Evolutionary conservation across 2,888 invertebrate genomes (phyloP), one percentile per base, ranked within the genome.

Genomic region (Aspidiotus destructor): DNA sequence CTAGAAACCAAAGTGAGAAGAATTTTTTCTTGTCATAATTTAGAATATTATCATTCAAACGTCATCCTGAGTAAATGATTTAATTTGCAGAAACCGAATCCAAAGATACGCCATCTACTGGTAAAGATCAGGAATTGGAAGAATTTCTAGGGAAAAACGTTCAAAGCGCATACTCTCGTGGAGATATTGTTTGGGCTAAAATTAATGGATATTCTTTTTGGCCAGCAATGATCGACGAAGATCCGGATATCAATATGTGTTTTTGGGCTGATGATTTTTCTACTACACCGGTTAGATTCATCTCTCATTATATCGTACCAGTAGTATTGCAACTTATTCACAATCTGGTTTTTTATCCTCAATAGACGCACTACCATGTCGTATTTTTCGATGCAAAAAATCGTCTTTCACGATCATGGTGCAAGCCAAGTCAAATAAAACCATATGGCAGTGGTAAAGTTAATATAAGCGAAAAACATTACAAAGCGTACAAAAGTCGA

Each of bases 201-300:
- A 72, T 84, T 71, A 72, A 77, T 0, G 84, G 84, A 40, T 85
- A 80, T 78, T 86, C 86, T 1, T 86, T 85, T 85, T 87, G 86
- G 86, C 87, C 87, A 3, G 86, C 83, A 2, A 84, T 88, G 80
- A 82, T 87, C 0, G 86, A 86, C 71, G 84, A 85, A 74, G 83
- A 83, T 73, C 85, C 86, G 0, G 84, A 86, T 71, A 77, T 78
- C 0, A 82, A 83, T 71, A 80, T 80, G 70, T 85, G 79, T 75
- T 84, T 82, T 74, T 83, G 83, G 83, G 76, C 83, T 0, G 80
- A 82, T 71, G 80, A 80, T 2, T 80, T 17, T 10, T 57, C 57
- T n/a, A 16, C 5, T 57, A 48, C 3, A 48, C 48, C 10, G n/a
- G n/a, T 48, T 48, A 48, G 48, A 48, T 13, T 48, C 3, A 48